These are phyloP conservation scores for Celastrina argiolus DNA, from an alignment of 2,888 invertebrate species.

Conservation along the genomic window DNA sequence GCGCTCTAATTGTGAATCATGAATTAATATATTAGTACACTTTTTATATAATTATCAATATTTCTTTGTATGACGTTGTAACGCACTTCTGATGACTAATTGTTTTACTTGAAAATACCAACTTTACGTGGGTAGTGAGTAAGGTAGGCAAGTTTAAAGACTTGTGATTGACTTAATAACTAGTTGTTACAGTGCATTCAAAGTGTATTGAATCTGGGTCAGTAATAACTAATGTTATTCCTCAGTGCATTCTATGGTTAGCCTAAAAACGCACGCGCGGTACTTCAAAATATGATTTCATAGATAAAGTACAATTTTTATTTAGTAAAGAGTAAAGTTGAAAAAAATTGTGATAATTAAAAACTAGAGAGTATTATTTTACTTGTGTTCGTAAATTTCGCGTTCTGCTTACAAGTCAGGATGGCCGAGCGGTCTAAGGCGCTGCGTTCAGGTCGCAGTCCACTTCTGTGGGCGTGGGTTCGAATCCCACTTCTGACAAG, in stretches of 20 bases:
- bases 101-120: background rate
- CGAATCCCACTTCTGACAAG: slow-evolving; percentile 88
- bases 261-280: background rate
- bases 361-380: background rate
- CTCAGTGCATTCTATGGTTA: background rate
- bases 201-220: background rate
- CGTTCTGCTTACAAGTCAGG: slow-evolving; percentile 26
- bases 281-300: background rate
- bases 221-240: background rate
- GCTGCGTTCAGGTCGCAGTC: slow-evolving; percentile 39
- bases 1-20: background rate
- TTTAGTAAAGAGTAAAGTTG: background rate
- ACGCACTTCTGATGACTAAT: too few species aligned
- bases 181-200: background rate
- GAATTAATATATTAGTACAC: background rate
- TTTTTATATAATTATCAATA: background rate
- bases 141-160: background rate
- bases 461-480: slow-evolving; percentile 85
- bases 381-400: slow-evolving; percentile 20
- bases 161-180: background rate
- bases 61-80: too few species aligned
- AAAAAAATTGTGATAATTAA: background rate
- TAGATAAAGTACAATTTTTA: background rate
- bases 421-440: slow-evolving; percentile 39
- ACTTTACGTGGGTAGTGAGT: background rate